Percentiles rank a stretch among this genome's conserved stretches.
Evolutionary conservation across 2,888 invertebrate genomes (phyloP).

Genomic region (Neoaliturus tenellus): DNA sequence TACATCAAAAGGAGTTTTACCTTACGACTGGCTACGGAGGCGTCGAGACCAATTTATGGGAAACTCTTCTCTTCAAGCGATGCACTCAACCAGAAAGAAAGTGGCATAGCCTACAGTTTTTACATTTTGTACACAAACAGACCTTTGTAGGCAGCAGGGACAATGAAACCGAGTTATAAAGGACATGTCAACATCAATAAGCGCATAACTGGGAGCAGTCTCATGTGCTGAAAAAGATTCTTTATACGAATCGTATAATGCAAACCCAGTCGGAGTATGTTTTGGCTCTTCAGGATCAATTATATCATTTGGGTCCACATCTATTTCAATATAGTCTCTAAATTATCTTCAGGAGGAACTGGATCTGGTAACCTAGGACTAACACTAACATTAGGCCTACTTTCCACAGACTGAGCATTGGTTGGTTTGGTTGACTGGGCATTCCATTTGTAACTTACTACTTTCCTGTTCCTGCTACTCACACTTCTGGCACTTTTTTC

Average conservation of each 20-base stretch:
- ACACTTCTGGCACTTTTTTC: too few relatives aligned
- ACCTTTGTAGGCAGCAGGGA: constrained; percentile 10
- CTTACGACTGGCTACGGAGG: background rate
- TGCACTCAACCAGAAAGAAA: background rate
- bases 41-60: background rate
- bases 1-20: constrained; percentile 8
- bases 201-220: background rate
- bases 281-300: background rate
- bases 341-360: too few relatives aligned
- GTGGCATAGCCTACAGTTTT: background rate
- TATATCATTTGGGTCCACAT: background rate
- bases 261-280: background rate
- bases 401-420: background rate
- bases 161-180: constrained; percentile 23
- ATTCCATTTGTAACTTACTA: too few relatives aligned
- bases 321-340: too few relatives aligned
- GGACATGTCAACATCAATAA: background rate
- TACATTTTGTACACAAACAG: background rate
- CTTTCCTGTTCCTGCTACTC: too few relatives aligned
- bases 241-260: background rate
- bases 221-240: background rate
- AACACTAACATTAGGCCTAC: background rate
- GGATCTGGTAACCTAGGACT: background rate
- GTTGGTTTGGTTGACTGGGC: background rate
- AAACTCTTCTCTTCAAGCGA: background rate